A percentile compares a stretch with the other conserved stretches of the same genome.
Conservation (phyloP, 2,797 vertebrate species). For the Crocodylus rhombifer region DNA sequence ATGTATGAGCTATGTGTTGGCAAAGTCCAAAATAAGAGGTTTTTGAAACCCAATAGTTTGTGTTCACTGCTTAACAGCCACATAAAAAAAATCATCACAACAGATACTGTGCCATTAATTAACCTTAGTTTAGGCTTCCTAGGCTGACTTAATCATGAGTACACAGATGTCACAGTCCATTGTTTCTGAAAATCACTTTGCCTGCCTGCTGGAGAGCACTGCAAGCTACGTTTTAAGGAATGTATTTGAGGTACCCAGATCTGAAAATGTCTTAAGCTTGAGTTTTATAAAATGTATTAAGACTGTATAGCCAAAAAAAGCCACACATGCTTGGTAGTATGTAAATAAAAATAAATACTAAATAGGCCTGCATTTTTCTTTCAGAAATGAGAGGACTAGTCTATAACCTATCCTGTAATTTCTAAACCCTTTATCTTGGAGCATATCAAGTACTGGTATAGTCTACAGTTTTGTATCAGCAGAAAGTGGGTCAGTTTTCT, state of each 20-base stretch:
- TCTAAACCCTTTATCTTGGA: neutral
- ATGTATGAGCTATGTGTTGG: neutral
- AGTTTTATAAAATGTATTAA: neutral
- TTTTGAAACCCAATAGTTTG: neutral
- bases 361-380: neutral
- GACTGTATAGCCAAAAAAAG: no score
- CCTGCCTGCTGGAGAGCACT: no score
- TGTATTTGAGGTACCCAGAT: neutral
- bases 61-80: neutral
- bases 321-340: neutral
- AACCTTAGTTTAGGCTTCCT: no score
- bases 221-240: neutral
- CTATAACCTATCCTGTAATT: no score
- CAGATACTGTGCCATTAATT: neutral
- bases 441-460: neutral
- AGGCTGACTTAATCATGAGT: no score
- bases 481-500: conserved; percentile 68
- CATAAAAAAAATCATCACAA: neutral
- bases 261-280: neutral
- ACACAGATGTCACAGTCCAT: no score
- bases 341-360: neutral
- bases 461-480: conserved; percentile 41
- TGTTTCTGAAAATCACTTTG: no score
- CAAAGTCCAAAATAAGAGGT: neutral
- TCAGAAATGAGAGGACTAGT: neutral